Conservation (phyloP, 2,888 invertebrate species). For the Anthrax anthrax region DNA sequence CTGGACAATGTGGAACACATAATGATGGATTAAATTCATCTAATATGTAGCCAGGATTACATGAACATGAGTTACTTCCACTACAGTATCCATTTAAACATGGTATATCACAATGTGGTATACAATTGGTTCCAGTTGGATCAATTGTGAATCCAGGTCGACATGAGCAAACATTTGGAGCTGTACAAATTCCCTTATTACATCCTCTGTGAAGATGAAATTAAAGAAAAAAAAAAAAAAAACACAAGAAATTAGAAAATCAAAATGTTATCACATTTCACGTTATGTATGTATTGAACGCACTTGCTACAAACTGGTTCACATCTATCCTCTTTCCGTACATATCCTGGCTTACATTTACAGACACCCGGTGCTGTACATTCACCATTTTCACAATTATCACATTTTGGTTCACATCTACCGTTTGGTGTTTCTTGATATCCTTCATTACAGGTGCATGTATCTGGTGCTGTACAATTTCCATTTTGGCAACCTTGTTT, state of each 20-base stretch:
- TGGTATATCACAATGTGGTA: constrained; percentile 43
- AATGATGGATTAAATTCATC: constrained; percentile 32
- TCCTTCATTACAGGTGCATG: constrained; percentile 29
- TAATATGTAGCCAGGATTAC: constrained; percentile 38
- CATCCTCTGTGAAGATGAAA: constrained; percentile 11
- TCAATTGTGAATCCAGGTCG: constrained; percentile 7
- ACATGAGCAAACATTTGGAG: constrained; percentile 18
- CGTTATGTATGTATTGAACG: too few species aligned
- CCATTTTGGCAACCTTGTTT: constrained; percentile 32
- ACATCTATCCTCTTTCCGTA: constrained; percentile 14
- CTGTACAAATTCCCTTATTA: constrained; percentile 28
- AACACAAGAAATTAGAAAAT: too few species aligned
- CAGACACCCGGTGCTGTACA: constrained; percentile 38
- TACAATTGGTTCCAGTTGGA: constrained; percentile 31
- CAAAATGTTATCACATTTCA: neutral
- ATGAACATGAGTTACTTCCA: constrained; percentile 46
- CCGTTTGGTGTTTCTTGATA: constrained; percentile 22
- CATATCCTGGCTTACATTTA: constrained; percentile 34
- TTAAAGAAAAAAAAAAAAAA: too few species aligned
- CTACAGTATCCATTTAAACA: constrained; percentile 57
- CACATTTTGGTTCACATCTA: constrained; percentile 11
- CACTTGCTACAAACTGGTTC: constrained; percentile 1
- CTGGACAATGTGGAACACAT: constrained; percentile 47
- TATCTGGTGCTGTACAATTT: constrained; percentile 33
- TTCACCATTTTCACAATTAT: constrained; percentile 12